These are phyloP conservation scores for Polypterus senegalus DNA, from an alignment of 2,113 vertebrate genomes.

Conservation along the genomic window DNA sequence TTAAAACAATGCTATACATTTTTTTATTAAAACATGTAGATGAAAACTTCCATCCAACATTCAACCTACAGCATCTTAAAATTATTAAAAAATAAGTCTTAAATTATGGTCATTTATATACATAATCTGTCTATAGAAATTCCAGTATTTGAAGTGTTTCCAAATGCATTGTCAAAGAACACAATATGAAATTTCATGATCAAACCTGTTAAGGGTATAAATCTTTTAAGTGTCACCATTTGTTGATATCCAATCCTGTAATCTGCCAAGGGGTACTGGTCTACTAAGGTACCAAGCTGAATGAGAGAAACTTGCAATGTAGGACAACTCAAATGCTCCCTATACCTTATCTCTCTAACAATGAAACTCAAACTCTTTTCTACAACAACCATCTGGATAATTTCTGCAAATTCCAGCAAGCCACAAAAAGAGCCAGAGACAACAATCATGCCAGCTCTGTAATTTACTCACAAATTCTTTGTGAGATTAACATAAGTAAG, in stretches of 20 bases:
- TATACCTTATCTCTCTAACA: constrained; percentile 14
- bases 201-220: constrained; percentile 9
- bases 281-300: constrained; percentile 11
- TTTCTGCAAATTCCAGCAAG: constrained; percentile 17
- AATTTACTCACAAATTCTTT: constrained; percentile 15
- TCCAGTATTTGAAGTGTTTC: not conserved
- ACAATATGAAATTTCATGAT: constrained; percentile 3
- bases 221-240: constrained; percentile 18
- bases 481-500: constrained; percentile 12
- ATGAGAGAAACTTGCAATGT: constrained; percentile 13
- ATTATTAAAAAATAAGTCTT: too few relatives aligned
- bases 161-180: constrained; percentile 4
- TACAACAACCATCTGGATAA: constrained; percentile 14
- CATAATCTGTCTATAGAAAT: too few relatives aligned
- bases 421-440: constrained; percentile 7
- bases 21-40: constrained; percentile 4
- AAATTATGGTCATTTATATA: too few relatives aligned
- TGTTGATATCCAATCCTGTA: constrained; percentile 9
- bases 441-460: constrained; percentile 15
- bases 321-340: constrained; percentile 15
- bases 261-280: constrained; percentile 14
- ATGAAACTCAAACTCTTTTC: constrained; percentile 11
- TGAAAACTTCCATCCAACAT: constrained; percentile 7
- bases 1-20: too few relatives aligned
- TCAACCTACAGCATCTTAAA: not conserved